Conservation (phyloP, 2,888 invertebrate genomes). For the Alcis repandata region DNA sequence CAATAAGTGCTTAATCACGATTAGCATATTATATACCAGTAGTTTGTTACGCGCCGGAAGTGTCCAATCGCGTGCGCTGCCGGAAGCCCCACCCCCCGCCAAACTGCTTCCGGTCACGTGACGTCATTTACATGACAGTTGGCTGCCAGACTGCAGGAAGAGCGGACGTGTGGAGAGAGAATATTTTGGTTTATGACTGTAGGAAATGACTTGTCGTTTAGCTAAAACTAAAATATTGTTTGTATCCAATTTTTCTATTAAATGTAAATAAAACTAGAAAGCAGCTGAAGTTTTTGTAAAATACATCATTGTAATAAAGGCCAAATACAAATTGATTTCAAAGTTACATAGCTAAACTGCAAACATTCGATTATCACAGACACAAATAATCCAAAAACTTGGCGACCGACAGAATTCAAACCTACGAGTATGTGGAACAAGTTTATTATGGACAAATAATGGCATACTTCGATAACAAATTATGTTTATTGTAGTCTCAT, state of each 20-base stretch:
- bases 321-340: too few relatives aligned
- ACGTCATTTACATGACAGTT: slow-evolving; percentile 85
- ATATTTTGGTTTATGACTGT: slow-evolving; percentile 67
- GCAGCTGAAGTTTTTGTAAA: too few relatives aligned
- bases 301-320: too few relatives aligned
- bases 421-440: too few relatives aligned
- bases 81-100: slow-evolving; percentile 80
- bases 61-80: slow-evolving; percentile 84
- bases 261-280: too few relatives aligned
- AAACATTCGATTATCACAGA: too few relatives aligned
- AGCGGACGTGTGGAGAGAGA: slow-evolving; percentile 66
- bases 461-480: too few relatives aligned
- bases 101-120: slow-evolving; percentile 85
- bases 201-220: slow-evolving; percentile 66
- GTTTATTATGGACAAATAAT: too few relatives aligned
- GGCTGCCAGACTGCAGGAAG: slow-evolving; percentile 64
- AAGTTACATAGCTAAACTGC: too few relatives aligned
- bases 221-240: slow-evolving; percentile 31
- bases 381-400: too few relatives aligned
- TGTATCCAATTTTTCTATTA: neutral
- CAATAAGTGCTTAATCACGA: slow-evolving; percentile 83
- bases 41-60: slow-evolving; percentile 83
- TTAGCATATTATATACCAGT: slow-evolving; percentile 81
- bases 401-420: too few relatives aligned
- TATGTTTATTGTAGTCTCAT: too few relatives aligned